Percentiles rank a stretch among this genome's conserved stretches.
Evolutionary conservation across 2,113 vertebrate genomes (phyloP).

Genomic region (Seriola dumerili): DNA sequence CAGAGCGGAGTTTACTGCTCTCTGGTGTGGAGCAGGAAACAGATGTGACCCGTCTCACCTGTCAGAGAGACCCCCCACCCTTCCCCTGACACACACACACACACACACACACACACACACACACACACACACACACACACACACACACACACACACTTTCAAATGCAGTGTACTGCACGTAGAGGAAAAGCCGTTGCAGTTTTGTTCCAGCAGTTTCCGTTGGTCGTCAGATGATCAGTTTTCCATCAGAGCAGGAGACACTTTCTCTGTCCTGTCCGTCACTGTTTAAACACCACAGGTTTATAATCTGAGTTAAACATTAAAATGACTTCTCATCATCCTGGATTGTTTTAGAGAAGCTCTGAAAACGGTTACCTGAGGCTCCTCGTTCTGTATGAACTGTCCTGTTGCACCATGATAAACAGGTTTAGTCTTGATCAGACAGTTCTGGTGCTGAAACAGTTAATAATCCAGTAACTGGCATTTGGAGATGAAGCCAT

Average conservation of each 20-base stretch:
- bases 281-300: not conserved
- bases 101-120: conserved; percentile 34
- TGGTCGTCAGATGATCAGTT: conserved; percentile 38
- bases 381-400: too few species aligned
- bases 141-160: conserved; percentile 33
- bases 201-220: conserved; percentile 48
- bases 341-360: too few species aligned
- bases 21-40: conserved; percentile 77
- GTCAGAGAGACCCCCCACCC: conserved; percentile 63
- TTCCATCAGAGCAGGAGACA: conserved; percentile 11
- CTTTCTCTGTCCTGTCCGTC: not conserved
- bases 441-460: too few species aligned
- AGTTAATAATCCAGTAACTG: too few species aligned
- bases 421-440: too few species aligned
- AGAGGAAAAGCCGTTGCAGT: conserved; percentile 9
- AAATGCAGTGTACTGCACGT: not conserved
- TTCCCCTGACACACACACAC: conserved; percentile 40
- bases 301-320: not conserved
- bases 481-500: too few species aligned
- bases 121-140: conserved; percentile 43
- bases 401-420: too few species aligned
- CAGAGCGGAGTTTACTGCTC: conserved; percentile 31
- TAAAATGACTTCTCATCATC: too few species aligned
- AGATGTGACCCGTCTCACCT: conserved; percentile 81
- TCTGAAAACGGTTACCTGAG: too few species aligned